Evolutionary conservation across 2,888 invertebrate species (phyloP), one percentile per base, ranked within the genome.

Genomic region (Mythimna lalbum): DNA sequence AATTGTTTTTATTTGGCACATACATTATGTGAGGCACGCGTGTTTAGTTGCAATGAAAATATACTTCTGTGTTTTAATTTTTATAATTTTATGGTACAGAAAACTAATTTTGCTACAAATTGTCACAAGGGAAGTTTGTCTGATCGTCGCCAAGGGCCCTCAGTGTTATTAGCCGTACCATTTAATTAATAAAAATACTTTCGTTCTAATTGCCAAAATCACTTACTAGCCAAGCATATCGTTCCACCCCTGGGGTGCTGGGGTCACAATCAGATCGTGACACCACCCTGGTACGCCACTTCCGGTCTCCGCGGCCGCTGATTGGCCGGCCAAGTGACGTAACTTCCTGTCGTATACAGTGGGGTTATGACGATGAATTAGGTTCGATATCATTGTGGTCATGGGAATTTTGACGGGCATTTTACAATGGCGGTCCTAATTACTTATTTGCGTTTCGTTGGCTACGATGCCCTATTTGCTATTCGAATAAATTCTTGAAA

Each of bases 251-350:
- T 73, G 64, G 81, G 79, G 73, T 73, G 75, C 70, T 71, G 64
- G 78, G 79, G 73, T 67, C 82, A 70, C 73, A 82, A 74, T 82
- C 84, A 63, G 82, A 76, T 84, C 70, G 84, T 68, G 78, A 78
- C 84, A 80, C 84, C 84, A 84, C 84, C 84, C 84, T 76, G 81
- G 77, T 83, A 70, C 70, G 66, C 83, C 79, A 81, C 79, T 79
- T 84, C 84, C 84, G 82, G 84, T 82, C 69, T 71, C 69, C 67
- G 53, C 53, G 59, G 72, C 71, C 75, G 74, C 81, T 76, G 83
- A 84, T 84, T 84, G 84, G 84, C 53, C 63, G 66, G 70, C 62
- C 53, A 23, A 50, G 83, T 82, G 79, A 84, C 84, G 84, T 76
- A 56, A 73, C 71, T 73, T 84, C 83, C 84, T 82, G 81, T 74